Evolutionary conservation across 2,888 invertebrate species (phyloP), one percentile per base, ranked within the genome.

Genomic region (Norana najaformis): DNA sequence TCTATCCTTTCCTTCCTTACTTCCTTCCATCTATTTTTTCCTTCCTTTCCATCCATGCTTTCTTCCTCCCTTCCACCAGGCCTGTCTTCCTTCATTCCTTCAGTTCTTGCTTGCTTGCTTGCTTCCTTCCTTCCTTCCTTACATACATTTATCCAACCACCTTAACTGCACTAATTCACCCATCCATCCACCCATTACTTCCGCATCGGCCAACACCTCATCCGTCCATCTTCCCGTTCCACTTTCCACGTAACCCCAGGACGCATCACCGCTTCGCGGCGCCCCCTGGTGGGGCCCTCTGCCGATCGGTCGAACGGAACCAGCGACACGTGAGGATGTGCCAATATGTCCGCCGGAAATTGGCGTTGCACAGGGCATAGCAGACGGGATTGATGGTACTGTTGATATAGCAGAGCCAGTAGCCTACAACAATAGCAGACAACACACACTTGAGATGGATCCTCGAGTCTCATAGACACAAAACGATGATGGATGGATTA

Each of bases 331-430:
- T 93, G 16, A 95, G 92, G 36, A 95, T 94, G 88, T 93, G 93
- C 93, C 93, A 93, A 92, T 94, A 99, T 91, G 99, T 99, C 95
- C 98, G 96, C 93, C 99, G 96, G 95, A 99, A 99, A 92, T 98
- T 97, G 91, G 98, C 98, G 95, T 99, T 99, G 95, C 99, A 99
- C 92, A 99, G 96, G 83, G 99, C 99, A 95, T 99, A 99, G 95
- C 98, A 99, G 95, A 99, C 96, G n/a, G 99, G 99, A 95, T 99
- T 99, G 93, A 99, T 98, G 90, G 99, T 99, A 92, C 99, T 99
- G 96, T 99, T 99, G 94, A 99, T 98, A 96, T 99, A 99, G 96
- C 99, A 99, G 94, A 99, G 96, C 94, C 98, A 99, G 95, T 99
- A 99, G 95, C 98, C 95, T 95, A 93, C 90, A 88, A 37, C 6